Evolutionary conservation across 2,113 vertebrate species (phyloP).

Genomic region (Acrocephalus arundinaceus): DNA sequence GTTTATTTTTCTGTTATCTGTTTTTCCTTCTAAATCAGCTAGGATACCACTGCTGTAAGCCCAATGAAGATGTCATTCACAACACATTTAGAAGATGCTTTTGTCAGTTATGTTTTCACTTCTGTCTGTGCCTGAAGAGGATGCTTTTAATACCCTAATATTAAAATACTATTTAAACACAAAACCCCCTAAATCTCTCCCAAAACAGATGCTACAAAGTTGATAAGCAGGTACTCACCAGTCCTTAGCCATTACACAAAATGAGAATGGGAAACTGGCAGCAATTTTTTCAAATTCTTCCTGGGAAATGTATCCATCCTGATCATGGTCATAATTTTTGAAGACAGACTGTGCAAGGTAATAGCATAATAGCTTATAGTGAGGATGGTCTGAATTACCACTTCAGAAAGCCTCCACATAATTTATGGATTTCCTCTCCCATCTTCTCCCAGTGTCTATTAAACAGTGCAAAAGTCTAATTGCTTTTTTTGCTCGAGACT

Average conservation of each 20-base stretch:
- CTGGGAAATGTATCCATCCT: conserved; percentile 94
- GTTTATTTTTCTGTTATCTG: not conserved
- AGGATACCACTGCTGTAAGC: not conserved
- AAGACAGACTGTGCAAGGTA: conserved; percentile 86
- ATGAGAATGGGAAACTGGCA: conserved; percentile 94
- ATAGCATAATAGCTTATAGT: not conserved
- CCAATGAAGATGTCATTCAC: not conserved
- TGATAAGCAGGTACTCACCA: conserved; percentile 76
- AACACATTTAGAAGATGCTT: not conserved
- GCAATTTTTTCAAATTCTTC: conserved; percentile 97
- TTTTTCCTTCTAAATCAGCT: not conserved
- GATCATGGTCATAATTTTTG: conserved; percentile 95
- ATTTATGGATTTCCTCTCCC: not conserved
- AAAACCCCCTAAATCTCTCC: not conserved
- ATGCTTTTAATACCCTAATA: not conserved
- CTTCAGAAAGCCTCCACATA: not conserved
- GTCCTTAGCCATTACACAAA: conserved; percentile 96
- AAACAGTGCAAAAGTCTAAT: not conserved
- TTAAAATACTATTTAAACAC: not conserved
- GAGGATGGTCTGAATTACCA: not conserved
- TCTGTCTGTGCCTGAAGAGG: not conserved
- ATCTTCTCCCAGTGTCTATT: not conserved
- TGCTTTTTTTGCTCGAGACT: not conserved
- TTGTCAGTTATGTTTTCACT: not conserved
- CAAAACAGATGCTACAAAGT: not conserved